These are phyloP conservation scores for Elysia chlorotica DNA, from an alignment of 1,140 invertebrate species.

Conservation along the genomic window DNA sequence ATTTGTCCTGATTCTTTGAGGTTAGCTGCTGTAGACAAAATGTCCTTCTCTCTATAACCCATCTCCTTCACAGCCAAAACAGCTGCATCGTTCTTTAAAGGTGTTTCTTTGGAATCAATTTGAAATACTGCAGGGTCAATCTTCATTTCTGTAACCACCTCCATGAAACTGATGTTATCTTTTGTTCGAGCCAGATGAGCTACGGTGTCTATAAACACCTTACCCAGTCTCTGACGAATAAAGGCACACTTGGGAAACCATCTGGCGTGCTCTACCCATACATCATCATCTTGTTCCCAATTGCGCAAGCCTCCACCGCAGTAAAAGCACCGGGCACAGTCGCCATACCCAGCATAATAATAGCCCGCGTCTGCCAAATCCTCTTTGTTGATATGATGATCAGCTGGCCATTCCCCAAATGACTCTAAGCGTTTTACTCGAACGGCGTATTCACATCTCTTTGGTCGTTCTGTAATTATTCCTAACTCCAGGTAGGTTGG, in stretches of 20 bases:
- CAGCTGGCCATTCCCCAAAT: constrained; percentile 66
- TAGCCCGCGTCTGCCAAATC: constrained; percentile 86
- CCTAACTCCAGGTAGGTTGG: constrained; percentile 27
- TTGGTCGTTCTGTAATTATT: constrained; percentile 39
- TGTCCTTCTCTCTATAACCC: neutral
- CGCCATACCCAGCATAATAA: constrained; percentile 80
- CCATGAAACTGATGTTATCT: constrained; percentile 2
- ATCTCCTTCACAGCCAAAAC: neutral
- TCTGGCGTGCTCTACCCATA: constrained; percentile 73
- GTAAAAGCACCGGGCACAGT: constrained; percentile 82
- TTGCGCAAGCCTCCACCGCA: constrained; percentile 74
- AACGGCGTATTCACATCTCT: constrained; percentile 60
- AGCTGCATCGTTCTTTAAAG: neutral
- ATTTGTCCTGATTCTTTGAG: neutral
- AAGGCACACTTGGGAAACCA: constrained; percentile 73
- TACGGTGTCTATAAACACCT: constrained; percentile 70
- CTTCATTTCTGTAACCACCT: neutral
- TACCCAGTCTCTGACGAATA: constrained; percentile 76
- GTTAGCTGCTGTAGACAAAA: neutral
- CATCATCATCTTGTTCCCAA: constrained; percentile 77
- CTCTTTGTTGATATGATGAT: constrained; percentile 72
- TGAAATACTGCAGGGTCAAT: neutral
- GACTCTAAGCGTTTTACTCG: constrained; percentile 72
- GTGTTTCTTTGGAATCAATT: neutral
- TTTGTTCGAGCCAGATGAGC: constrained; percentile 13